Conservation (phyloP, 64 coral and sea anemone genomes). For the Actinia equina region DNA sequence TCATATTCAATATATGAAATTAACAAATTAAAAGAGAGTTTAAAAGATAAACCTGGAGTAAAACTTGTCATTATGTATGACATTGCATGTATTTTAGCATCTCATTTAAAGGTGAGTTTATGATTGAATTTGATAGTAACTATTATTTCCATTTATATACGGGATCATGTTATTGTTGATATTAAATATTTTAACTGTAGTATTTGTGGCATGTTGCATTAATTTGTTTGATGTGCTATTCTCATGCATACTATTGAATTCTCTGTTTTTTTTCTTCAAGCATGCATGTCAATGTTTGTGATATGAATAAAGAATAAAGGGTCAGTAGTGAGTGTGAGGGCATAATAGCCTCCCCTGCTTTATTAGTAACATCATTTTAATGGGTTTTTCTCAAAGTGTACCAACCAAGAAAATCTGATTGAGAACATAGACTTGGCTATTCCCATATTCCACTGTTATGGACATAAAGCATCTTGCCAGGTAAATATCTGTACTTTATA, state of each 20-base stretch:
- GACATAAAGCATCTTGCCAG: constrained; percentile 75
- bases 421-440: constrained; percentile 38
- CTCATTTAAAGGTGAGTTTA: constrained; percentile 42
- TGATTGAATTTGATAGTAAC: neutral
- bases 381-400: constrained; percentile 4
- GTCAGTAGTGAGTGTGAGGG: no score
- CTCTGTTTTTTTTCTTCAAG: neutral
- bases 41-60: neutral
- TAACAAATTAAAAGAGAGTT: neutral
- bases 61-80: constrained; percentile 63
- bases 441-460: constrained; percentile 84
- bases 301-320: no score
- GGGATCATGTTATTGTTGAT: neutral
- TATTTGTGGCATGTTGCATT: neutral
- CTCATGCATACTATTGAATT: neutral
- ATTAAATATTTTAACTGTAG: no score
- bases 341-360: no score
- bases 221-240: neutral
- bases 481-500: constrained; percentile 20
- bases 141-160: neutral
- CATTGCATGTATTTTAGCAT: constrained; percentile 62
- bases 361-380: neutral
- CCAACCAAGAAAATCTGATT: constrained; percentile 45
- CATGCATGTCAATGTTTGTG: neutral
- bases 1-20: constrained; percentile 38